Conservation (phyloP, 2,888 invertebrate genomes). For the Drosophila hamatofila region DNA sequence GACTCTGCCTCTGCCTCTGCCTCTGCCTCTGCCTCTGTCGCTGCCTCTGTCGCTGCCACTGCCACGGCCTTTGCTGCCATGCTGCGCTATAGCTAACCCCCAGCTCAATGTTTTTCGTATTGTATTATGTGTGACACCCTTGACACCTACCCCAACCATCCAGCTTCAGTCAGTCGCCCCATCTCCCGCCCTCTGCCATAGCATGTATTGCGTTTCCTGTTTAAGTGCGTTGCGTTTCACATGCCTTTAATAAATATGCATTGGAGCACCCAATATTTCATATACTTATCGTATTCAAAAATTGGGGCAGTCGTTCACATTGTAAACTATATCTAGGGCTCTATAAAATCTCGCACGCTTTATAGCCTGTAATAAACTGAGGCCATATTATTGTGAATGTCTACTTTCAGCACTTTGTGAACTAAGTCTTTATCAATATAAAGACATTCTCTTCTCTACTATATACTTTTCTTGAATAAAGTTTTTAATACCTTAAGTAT, state of each 20-base stretch:
- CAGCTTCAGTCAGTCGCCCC: not conserved
- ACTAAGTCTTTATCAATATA: not conserved
- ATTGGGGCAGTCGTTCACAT: conserved; percentile 36
- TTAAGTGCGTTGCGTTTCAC: conserved; percentile 15
- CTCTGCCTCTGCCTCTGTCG: not conserved
- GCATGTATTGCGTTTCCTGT: conserved; percentile 31
- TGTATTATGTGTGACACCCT: conserved; percentile 41
- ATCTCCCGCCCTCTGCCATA: not conserved
- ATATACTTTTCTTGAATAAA: not conserved
- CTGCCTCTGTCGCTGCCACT: not conserved
- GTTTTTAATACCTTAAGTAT: not conserved
- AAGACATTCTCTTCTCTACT: not conserved
- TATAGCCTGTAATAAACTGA: not conserved
- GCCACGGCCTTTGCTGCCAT: no score
- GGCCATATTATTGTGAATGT: not conserved
- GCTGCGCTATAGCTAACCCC: conserved; percentile 40
- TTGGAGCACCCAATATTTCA: conserved; percentile 32
- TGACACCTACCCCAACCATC: conserved; percentile 7
- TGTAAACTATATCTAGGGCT: conserved; percentile 33
- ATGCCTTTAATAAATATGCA: conserved; percentile 13
- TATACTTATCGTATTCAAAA: conserved; percentile 14
- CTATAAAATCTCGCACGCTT: conserved; percentile 1
- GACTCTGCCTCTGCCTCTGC: not conserved
- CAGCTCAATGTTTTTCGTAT: conserved; percentile 22
- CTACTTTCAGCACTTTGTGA: not conserved